Percentiles rank a stretch among this genome's conserved stretches.
Conservation (phyloP, 2,888 invertebrate species). For the Lepidonotus clava region DNA sequence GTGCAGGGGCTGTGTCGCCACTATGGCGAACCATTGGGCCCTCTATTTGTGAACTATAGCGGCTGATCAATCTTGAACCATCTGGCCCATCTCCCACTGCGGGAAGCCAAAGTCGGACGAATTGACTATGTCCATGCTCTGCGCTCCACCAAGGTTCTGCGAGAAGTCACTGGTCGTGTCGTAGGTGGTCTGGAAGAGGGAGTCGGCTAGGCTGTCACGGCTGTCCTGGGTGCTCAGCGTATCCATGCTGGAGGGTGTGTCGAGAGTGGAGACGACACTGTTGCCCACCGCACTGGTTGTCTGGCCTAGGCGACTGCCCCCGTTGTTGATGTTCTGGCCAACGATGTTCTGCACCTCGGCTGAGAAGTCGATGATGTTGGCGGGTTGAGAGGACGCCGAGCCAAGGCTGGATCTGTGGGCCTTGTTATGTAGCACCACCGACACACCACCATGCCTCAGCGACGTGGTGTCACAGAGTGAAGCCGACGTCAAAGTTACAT, state of each 20-base stretch:
- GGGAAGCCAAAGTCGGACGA: conserved; percentile 33
- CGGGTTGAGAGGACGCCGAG: not conserved
- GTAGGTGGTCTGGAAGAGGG: conserved; percentile 34
- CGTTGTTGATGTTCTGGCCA: not conserved
- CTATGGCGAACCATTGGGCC: too few species aligned
- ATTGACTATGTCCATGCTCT: conserved; percentile 15
- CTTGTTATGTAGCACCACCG: not conserved
- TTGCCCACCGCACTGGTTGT: not conserved
- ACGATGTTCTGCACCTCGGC: conserved; percentile 26
- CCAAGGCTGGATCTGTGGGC: not conserved
- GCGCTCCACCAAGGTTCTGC: not conserved
- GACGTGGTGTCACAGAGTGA: not conserved
- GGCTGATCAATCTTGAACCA: conserved; percentile 48
- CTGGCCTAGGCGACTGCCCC: not conserved
- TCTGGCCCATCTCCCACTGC: conserved; percentile 53
- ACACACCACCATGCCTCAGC: not conserved
- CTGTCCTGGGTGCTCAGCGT: conserved; percentile 53
- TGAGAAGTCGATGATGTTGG: conserved; percentile 22
- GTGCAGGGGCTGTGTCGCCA: too few species aligned
- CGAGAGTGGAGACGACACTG: conserved; percentile 30
- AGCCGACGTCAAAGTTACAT: conserved; percentile 44
- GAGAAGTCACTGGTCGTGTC: conserved; percentile 50
- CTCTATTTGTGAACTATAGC: not conserved
- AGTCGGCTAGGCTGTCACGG: conserved; percentile 47
- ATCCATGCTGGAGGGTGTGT: conserved; percentile 55